Evolutionary conservation across 2,888 invertebrate species (phyloP).

Genomic region (Papilio protenor): DNA sequence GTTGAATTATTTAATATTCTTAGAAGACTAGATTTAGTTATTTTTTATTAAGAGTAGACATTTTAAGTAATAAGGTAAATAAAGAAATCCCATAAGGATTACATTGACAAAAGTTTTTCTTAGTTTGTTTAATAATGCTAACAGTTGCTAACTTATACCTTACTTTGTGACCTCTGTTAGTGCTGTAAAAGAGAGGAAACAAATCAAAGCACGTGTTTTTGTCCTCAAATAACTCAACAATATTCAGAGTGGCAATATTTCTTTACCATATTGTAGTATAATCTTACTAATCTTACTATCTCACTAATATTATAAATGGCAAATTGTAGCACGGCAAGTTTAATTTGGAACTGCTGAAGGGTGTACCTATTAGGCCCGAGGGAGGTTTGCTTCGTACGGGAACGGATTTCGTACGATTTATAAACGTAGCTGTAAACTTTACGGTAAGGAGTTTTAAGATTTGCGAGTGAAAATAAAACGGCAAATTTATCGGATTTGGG

Average conservation of each 20-base stretch:
- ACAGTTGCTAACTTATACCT: not conserved
- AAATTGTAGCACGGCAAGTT: constrained; percentile 53
- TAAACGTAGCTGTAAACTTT: constrained; percentile 42
- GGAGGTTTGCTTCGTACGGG: constrained; percentile 45
- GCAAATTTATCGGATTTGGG: constrained; percentile 29
- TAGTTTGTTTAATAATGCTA: not conserved
- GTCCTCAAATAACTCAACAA: too few relatives aligned
- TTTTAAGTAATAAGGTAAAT: too few relatives aligned
- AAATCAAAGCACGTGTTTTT: too few relatives aligned
- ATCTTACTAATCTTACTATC: too few relatives aligned
- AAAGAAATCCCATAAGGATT: too few relatives aligned
- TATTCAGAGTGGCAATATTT: too few relatives aligned
- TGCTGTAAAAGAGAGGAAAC: not conserved
- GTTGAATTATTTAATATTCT: not conserved
- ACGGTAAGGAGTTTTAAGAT: constrained; percentile 38
- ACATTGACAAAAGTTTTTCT: too few relatives aligned
- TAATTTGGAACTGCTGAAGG: constrained; percentile 51
- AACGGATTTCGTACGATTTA: constrained; percentile 43
- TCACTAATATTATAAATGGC: constrained; percentile 54
- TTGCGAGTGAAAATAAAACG: constrained; percentile 41
- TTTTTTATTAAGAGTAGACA: not conserved
- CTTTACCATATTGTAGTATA: not conserved
- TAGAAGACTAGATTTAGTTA: not conserved
- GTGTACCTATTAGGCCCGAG: constrained; percentile 51
- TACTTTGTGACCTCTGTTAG: not conserved